Evolutionary conservation across 1,140 invertebrate species (phyloP).

Genomic region (Spodoptera frugiperda): DNA sequence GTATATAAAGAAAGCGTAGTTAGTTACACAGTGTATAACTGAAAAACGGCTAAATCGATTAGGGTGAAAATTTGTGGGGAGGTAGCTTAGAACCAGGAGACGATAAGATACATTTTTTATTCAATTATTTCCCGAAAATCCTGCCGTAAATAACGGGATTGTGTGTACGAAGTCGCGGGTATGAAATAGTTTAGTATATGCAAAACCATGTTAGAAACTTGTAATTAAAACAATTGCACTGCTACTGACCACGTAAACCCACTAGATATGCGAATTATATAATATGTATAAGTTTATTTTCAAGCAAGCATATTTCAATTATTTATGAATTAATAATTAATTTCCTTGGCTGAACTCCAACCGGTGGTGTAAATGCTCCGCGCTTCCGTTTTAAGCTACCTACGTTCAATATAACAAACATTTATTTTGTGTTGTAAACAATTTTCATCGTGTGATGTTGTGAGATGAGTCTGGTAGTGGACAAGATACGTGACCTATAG

Average conservation of each 20-base stretch:
- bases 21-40: no score
- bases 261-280: not conserved
- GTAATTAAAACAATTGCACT: conserved; percentile 4
- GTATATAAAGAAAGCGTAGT: no score
- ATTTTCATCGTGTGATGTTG: not conserved
- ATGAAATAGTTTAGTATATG: no score
- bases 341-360: conserved; percentile 21
- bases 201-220: not conserved
- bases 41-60: no score
- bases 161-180: no score
- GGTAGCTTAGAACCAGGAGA: no score
- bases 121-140: no score
- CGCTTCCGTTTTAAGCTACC: not conserved
- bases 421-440: not conserved
- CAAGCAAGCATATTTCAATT: not conserved
- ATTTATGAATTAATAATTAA: conserved; percentile 33
- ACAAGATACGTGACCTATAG: no score
- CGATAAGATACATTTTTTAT: no score
- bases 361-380: not conserved
- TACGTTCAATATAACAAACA: not conserved
- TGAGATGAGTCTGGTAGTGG: no score
- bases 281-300: conserved; percentile 1
- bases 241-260: not conserved
- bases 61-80: no score
- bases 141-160: no score